Evolutionary conservation across 2,888 invertebrate genomes (phyloP).

Genomic region (Trissonchulus sp.): DNA sequence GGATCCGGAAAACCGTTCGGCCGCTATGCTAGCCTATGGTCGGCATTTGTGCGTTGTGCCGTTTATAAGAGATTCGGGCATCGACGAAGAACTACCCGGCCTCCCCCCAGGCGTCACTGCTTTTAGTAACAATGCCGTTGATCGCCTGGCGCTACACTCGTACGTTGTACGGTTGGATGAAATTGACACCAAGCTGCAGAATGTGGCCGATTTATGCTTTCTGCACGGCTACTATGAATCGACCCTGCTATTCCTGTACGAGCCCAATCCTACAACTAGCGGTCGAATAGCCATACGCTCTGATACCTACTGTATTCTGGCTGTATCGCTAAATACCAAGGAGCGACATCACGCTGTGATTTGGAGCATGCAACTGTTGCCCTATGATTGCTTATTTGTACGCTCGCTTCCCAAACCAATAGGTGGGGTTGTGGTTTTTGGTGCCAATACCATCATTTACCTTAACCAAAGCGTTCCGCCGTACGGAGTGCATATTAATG

Average conservation of each 20-base stretch:
- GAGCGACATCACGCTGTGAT: slow-evolving; percentile 74
- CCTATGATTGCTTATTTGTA: slow-evolving; percentile 73
- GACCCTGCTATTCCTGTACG: slow-evolving; percentile 85
- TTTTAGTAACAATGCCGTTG: background rate
- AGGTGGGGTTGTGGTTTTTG: slow-evolving; percentile 81
- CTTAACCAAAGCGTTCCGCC: slow-evolving; percentile 71
- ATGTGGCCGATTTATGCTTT: slow-evolving; percentile 92
- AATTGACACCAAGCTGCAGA: slow-evolving; percentile 89
- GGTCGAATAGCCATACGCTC: slow-evolving; percentile 65
- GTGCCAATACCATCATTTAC: slow-evolving; percentile 88
- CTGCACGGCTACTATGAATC: slow-evolving; percentile 98
- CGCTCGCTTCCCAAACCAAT: slow-evolving; percentile 47
- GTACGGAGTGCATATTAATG: slow-evolving; percentile 81
- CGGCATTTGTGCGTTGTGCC: slow-evolving; percentile 85
- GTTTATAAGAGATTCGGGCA: slow-evolving; percentile 60
- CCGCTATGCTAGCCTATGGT: slow-evolving; percentile 88
- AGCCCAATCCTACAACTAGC: slow-evolving; percentile 90
- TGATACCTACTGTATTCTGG: slow-evolving; percentile 94
- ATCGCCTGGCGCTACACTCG: slow-evolving; percentile 16
- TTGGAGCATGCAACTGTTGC: slow-evolving; percentile 87
- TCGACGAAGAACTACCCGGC: background rate
- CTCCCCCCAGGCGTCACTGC: slow-evolving; percentile 54
- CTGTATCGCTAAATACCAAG: slow-evolving; percentile 71
- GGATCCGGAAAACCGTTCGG: slow-evolving; percentile 90
- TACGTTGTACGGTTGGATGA: slow-evolving; percentile 51